Conservation (phyloP, 2,113 vertebrate species). For the Pantherophis guttatus region DNA sequence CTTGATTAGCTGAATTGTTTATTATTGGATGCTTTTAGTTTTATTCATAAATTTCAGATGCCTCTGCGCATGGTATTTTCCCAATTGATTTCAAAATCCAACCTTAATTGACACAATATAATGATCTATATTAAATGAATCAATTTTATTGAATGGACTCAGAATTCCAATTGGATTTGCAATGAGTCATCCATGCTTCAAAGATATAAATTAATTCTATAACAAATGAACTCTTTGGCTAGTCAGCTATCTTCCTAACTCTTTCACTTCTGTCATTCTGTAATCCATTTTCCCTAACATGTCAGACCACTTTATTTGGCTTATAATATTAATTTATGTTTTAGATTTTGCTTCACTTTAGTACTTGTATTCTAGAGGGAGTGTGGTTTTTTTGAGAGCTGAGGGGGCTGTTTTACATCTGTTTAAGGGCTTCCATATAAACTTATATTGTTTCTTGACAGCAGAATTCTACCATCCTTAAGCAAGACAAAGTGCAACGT, state of each 20-base stretch:
- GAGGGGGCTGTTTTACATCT: background rate
- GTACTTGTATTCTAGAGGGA: no score
- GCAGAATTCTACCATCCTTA: background rate
- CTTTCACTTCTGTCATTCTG: no score
- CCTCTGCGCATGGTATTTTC: background rate
- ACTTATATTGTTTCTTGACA: background rate
- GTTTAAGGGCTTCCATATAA: background rate
- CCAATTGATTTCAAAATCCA: background rate
- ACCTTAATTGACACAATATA: background rate
- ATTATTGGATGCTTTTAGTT: background rate
- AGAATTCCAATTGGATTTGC: background rate
- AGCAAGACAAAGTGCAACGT: background rate
- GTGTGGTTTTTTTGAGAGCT: no score
- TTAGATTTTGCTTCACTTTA: no score
- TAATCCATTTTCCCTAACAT: no score
- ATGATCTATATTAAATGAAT: background rate
- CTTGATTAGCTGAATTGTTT: background rate
- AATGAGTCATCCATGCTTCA: background rate
- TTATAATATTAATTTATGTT: no score
- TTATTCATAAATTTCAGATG: background rate
- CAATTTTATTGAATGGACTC: background rate
- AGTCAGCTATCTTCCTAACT: no score
- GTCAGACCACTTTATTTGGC: no score
- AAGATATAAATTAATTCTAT: background rate
- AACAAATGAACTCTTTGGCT: background rate